These are phyloP conservation scores for Perizoma affinitatum DNA, from an alignment of 2,888 invertebrate species.

Conservation along the genomic window DNA sequence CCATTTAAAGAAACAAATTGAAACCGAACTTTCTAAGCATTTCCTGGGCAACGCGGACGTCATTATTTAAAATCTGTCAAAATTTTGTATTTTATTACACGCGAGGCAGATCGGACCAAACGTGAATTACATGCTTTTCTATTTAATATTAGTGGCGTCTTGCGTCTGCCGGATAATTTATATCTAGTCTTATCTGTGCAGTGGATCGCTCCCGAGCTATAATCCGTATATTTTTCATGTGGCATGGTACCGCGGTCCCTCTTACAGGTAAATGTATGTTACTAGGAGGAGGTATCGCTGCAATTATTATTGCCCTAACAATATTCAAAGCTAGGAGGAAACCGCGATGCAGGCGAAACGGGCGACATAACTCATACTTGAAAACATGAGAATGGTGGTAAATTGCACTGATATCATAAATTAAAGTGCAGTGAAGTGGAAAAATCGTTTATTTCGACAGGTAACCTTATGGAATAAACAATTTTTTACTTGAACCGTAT, in stretches of 20 bases:
- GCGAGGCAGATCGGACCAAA: slow-evolving; percentile 69
- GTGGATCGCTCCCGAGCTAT: slow-evolving; percentile 78
- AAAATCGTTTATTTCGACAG: no score
- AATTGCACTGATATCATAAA: slow-evolving; percentile 19
- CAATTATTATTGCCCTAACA: slow-evolving; percentile 69
- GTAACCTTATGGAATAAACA: no score
- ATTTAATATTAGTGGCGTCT: slow-evolving; percentile 82
- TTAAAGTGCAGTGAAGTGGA: background rate
- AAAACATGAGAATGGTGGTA: slow-evolving; percentile 15
- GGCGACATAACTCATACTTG: slow-evolving; percentile 24
- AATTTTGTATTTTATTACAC: slow-evolving; percentile 78
- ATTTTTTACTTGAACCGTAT: no score
- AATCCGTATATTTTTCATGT: slow-evolving; percentile 83
- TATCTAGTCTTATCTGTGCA: slow-evolving; percentile 75
- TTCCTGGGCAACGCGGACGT: slow-evolving; percentile 78
- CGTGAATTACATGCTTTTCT: slow-evolving; percentile 83
- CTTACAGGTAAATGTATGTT: slow-evolving; percentile 74
- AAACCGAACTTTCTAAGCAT: slow-evolving; percentile 75
- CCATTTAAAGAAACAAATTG: slow-evolving; percentile 62
- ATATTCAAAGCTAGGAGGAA: slow-evolving; percentile 41
- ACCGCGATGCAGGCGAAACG: slow-evolving; percentile 27
- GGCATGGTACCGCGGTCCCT: slow-evolving; percentile 55
- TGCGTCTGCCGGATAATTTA: slow-evolving; percentile 81
- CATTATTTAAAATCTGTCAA: slow-evolving; percentile 83
- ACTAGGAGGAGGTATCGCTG: slow-evolving; percentile 61